Conservation (phyloP, 1,140 invertebrate species). For the Ridgeia piscesae region DNA sequence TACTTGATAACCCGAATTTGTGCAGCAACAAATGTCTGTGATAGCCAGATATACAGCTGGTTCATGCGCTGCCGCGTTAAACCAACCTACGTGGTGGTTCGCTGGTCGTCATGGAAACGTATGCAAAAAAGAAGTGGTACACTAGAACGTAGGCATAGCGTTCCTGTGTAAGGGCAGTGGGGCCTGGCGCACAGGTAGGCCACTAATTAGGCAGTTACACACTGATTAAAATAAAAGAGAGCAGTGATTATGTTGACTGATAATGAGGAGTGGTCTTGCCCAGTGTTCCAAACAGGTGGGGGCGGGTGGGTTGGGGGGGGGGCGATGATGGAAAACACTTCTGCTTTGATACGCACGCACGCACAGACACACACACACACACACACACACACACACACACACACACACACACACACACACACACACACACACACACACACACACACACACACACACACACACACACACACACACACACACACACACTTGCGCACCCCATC, state of each 20-base stretch:
- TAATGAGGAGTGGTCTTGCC: background rate
- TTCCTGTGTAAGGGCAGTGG: background rate
- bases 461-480: no score
- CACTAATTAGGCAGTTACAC: background rate
- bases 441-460: no score
- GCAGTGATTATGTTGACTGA: background rate
- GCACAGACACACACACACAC: no score
- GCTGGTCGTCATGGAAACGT: background rate
- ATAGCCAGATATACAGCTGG: background rate
- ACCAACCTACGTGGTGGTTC: background rate
- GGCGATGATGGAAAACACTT: background rate
- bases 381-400: no score
- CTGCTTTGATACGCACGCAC: background rate
- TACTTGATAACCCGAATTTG: background rate
- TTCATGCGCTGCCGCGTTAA: background rate
- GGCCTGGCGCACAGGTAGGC: background rate
- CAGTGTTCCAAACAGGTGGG: background rate
- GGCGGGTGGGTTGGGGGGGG: no score
- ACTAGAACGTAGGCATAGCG: background rate
- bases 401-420: no score
- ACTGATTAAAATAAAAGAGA: background rate
- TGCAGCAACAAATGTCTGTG: background rate
- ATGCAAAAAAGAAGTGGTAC: background rate
- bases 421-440: no score
- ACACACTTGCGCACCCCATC: no score